Evolutionary conservation across 1,140 invertebrate species (phyloP).

Genomic region (Triops cancriformis): DNA sequence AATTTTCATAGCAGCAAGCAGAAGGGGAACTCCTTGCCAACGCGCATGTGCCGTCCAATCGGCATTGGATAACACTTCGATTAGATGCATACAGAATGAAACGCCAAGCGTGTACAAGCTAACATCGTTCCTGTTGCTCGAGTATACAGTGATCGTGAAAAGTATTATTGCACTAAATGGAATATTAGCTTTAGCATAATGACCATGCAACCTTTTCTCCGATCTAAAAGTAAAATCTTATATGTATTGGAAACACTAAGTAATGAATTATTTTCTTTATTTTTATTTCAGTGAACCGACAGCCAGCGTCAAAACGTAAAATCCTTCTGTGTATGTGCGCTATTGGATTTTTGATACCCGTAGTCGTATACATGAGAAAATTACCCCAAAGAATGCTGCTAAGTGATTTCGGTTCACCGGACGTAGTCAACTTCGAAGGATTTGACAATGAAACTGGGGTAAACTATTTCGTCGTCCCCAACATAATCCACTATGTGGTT

Average conservation of each 20-base stretch:
- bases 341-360: background rate
- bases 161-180: background rate
- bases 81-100: background rate
- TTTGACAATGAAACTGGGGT: slow-evolving; percentile 32
- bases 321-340: background rate
- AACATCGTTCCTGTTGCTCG: background rate
- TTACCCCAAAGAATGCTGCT: background rate
- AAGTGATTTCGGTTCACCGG: background rate
- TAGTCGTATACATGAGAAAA: background rate
- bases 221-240: background rate
- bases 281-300: background rate
- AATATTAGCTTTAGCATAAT: background rate
- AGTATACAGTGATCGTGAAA: background rate
- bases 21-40: background rate
- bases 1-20: background rate
- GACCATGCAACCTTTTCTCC: background rate
- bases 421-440: slow-evolving; percentile 19
- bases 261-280: background rate
- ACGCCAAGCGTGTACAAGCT: background rate
- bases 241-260: background rate
- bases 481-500: slow-evolving; percentile 34
- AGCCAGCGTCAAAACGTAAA: background rate
- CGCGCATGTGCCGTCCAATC: background rate
- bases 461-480: slow-evolving; percentile 31
- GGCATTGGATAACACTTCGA: background rate